Evolutionary conservation across 2,797 vertebrate species (phyloP), one percentile per base, ranked within the genome.

Genomic region (Jordanella pulchra): DNA sequence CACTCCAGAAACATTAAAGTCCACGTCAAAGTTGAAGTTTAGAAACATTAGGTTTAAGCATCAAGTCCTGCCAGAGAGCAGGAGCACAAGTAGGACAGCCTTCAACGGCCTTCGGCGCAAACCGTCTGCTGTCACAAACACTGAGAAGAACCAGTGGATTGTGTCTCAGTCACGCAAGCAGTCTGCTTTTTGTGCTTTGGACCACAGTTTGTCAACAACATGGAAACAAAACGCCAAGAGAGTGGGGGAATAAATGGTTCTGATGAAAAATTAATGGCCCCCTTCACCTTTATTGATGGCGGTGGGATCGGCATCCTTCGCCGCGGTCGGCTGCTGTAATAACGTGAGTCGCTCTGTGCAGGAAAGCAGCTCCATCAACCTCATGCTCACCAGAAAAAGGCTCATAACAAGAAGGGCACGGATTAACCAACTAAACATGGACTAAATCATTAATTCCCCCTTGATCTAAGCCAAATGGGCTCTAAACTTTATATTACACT

Each of bases 201-300:
- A 53, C 65, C 28, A 45, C 45, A 44, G 56, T 67, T 73, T 85
- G 77, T 77, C 80, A 78, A 83, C 80, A 79, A 39, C 45, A 39
- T 82, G 73, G 65, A 72, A 80, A 79, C 76, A 63, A 66, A 76
- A 42, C 55, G 44, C 74, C 76, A 86, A 81, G 78, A 87, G 84
- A 76, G 81, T 74, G 89, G 72, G 61, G 84, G 83, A 83, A 82
- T 83, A 80, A 86, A 80, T 84, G 82, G 68, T 73, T 84, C 84
- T 92, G 88, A 92, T 93, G 87, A 93, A 92, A 94, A 90, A 87
- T 78, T 92, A 92, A 93, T 92, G 89, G 86, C 80, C 86, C 83
- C 35, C 84, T 86, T 89, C 87, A 87, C 87, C 89, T 92, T 91
- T 90, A 90, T 91, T 92, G 91, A 93, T 80, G 86, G 88, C 80